Evolutionary conservation across 23 tunicate species (phyloP).

Genomic region (Halocynthia roretzi): DNA sequence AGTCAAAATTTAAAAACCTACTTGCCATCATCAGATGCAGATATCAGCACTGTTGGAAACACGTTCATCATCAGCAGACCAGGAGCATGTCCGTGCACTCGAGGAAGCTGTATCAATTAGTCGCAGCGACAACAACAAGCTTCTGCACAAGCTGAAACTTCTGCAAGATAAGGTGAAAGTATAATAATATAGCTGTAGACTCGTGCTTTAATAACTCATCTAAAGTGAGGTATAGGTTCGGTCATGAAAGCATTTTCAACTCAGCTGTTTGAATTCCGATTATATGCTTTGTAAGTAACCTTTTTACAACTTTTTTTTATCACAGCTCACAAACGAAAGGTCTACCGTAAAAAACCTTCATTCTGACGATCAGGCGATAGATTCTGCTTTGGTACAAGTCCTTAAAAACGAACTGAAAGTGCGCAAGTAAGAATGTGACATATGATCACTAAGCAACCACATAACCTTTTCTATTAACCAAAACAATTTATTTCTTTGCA

Average conservation of each 20-base stretch:
- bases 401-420: constrained; percentile 18
- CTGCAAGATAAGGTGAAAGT: constrained; percentile 31
- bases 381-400: background rate
- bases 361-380: background rate
- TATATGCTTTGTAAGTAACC: no score
- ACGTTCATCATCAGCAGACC: constrained; percentile 37
- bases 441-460: background rate
- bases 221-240: no score
- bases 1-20: background rate
- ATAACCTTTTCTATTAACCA: background rate
- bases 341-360: background rate
- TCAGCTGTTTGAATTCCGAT: no score
- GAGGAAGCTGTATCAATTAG: constrained; percentile 31
- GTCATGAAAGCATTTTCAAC: no score
- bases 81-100: constrained; percentile 24
- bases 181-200: no score
- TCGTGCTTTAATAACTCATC: no score
- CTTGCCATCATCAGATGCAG: constrained; percentile 26
- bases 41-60: constrained; percentile 42
- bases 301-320: no score
- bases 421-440: constrained; percentile 7
- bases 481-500: background rate
- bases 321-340: background rate
- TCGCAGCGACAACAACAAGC: constrained; percentile 18
- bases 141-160: constrained; percentile 14